Percentiles rank a stretch among this genome's conserved stretches.
Conservation (phyloP, 2,797 vertebrate genomes). For the Strix occidentalis region DNA sequence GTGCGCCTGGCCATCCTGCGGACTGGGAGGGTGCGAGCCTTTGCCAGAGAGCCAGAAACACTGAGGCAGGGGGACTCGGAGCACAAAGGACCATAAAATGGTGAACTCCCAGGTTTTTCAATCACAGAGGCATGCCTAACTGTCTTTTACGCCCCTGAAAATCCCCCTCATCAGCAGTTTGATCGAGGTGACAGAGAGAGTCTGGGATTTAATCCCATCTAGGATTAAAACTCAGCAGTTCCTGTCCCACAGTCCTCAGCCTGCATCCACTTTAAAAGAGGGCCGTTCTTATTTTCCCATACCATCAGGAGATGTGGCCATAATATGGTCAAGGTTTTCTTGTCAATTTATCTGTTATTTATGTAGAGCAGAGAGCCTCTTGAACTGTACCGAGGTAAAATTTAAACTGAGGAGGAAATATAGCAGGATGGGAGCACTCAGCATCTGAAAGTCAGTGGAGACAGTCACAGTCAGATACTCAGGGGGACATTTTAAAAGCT, state of each 20-base stretch:
- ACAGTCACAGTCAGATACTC: not conserved
- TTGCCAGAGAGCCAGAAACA: not conserved
- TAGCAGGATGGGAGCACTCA: not conserved
- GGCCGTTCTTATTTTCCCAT: not conserved
- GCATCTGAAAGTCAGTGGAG: not conserved
- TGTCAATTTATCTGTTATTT: slow-evolving; percentile 49
- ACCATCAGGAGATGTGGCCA: not conserved
- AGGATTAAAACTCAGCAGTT: slow-evolving; percentile 19
- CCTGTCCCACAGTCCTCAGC: not conserved
- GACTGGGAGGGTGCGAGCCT: rapidly evolving
- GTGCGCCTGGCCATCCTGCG: not conserved
- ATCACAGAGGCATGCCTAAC: not conserved
- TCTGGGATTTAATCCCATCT: not conserved
- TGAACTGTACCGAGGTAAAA: not conserved
- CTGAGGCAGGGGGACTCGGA: rapidly evolving
- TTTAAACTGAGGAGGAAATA: not conserved
- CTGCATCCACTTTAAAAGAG: not conserved
- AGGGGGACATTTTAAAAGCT: not conserved
- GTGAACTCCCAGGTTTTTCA: not conserved
- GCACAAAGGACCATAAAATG: not conserved
- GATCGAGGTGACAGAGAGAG: slow-evolving; percentile 12
- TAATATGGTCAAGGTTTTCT: slow-evolving; percentile 26
- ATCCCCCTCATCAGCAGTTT: slow-evolving; percentile 21
- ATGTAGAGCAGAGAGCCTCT: slow-evolving; percentile 6
- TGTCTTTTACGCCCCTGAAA: not conserved